Percentiles rank a stretch among this genome's conserved stretches.
Evolutionary conservation across 2,888 invertebrate genomes (phyloP).

Genomic region (Drosophila lutescens): DNA sequence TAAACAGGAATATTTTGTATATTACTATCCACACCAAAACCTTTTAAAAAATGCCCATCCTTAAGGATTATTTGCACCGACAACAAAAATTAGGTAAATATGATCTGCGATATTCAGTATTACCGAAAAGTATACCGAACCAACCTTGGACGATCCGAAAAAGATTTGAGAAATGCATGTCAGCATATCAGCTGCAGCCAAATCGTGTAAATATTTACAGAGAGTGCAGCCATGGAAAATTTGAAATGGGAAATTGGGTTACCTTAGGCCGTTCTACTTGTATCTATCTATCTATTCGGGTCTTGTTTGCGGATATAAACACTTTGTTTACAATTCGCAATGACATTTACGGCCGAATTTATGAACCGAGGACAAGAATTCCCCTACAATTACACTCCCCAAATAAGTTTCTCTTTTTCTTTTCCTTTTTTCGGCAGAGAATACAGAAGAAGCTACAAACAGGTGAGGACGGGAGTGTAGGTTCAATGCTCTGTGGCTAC

Average conservation of each 20-base stretch:
- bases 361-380: slow-evolving; percentile 7
- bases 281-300: background rate
- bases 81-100: background rate
- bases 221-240: slow-evolving; percentile 21
- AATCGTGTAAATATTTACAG: slow-evolving; percentile 28
- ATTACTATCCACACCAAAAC: too few relatives aligned
- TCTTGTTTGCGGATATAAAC: slow-evolving; percentile 14
- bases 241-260: slow-evolving; percentile 16
- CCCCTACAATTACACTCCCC: background rate
- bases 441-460: slow-evolving; percentile 3
- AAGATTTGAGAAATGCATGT: slow-evolving; percentile 22
- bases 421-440: background rate
- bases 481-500: slow-evolving; percentile 41
- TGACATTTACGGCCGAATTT: slow-evolving; percentile 17
- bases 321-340: slow-evolving; percentile 20
- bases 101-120: background rate
- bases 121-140: background rate
- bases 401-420: background rate
- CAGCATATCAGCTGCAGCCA: slow-evolving; percentile 13
- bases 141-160: slow-evolving; percentile 26
- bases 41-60: too few relatives aligned
- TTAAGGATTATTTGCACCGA: background rate
- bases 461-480: slow-evolving; percentile 14
- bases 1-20: too few relatives aligned
- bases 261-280: background rate